These are phyloP conservation scores for Pollenia amentaria DNA, from an alignment of 2,888 invertebrate species.

Conservation along the genomic window DNA sequence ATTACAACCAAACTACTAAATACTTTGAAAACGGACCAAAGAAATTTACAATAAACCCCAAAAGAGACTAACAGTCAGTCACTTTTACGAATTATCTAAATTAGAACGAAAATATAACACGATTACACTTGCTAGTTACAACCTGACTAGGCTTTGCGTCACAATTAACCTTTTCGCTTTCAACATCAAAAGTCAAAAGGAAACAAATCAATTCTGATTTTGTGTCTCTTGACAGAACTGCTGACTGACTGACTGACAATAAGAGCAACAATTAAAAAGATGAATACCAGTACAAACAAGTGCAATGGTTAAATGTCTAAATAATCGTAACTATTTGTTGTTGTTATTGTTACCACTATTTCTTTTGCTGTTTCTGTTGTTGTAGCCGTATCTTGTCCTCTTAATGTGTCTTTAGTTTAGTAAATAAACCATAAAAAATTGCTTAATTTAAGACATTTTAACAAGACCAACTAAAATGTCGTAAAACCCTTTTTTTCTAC, in stretches of 20 bases:
- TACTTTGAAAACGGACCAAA: background rate
- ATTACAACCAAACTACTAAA: constrained; percentile 72
- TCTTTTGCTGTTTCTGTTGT: constrained; percentile 27
- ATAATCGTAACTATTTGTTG: background rate
- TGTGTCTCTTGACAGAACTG: constrained; percentile 28
- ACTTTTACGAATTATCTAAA: constrained; percentile 77
- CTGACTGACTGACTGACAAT: constrained; percentile 13
- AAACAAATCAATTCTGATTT: constrained; percentile 74
- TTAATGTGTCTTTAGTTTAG: constrained; percentile 64
- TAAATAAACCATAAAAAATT: constrained; percentile 83
- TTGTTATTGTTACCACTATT: constrained; percentile 37
- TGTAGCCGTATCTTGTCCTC: constrained; percentile 1
- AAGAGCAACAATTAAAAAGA: constrained; percentile 23
- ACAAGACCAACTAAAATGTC: constrained; percentile 67
- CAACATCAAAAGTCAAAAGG: constrained; percentile 41
- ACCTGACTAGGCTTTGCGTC: constrained; percentile 60
- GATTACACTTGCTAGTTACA: background rate
- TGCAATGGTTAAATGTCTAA: constrained; percentile 60
- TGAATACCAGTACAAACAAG: constrained; percentile 42
- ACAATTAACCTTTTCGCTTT: constrained; percentile 75
- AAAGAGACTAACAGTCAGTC: constrained; percentile 9
- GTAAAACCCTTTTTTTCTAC: constrained; percentile 54
- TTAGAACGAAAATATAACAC: constrained; percentile 78
- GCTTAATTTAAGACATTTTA: constrained; percentile 78
- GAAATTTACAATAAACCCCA: constrained; percentile 33